Percentiles rank a stretch among this genome's conserved stretches.
These are phyloP conservation scores for Papilio dardanus DNA, from an alignment of 1,140 invertebrate species.

Conservation along the genomic window DNA sequence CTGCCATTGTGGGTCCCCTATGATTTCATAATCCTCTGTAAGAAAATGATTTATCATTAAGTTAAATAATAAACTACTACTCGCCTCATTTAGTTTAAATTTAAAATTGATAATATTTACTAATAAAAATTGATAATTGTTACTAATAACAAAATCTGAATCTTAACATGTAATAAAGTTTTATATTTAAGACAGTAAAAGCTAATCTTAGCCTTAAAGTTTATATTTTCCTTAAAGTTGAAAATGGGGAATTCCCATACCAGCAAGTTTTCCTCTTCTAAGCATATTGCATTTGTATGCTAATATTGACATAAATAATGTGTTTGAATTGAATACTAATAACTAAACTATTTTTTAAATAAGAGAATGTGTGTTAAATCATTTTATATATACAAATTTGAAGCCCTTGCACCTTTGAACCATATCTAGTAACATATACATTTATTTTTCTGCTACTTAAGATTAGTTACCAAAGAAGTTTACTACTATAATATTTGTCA, in stretches of 20 bases:
- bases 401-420: background rate
- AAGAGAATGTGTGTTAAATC: background rate
- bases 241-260: background rate
- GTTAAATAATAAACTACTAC: background rate
- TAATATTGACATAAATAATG: background rate
- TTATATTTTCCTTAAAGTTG: background rate
- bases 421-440: background rate
- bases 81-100: too few relatives aligned
- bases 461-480: background rate
- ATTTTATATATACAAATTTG: background rate
- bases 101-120: too few relatives aligned
- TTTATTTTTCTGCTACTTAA: background rate
- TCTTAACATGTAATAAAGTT: too few relatives aligned
- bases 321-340: background rate
- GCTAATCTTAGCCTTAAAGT: background rate
- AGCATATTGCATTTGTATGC: background rate
- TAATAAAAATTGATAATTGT: too few relatives aligned
- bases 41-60: slow-evolving; percentile 43
- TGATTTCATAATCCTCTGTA: slow-evolving; percentile 82
- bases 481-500: too few relatives aligned
- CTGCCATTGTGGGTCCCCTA: slow-evolving; percentile 80
- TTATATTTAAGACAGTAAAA: background rate
- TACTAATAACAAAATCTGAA: too few relatives aligned
- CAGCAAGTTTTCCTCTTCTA: background rate
- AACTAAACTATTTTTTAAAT: background rate